A percentile compares a stretch with the other conserved stretches of the same genome.
Conservation (phyloP, 2,113 vertebrate species). For the Paramisgurnus dabryanus region DNA sequence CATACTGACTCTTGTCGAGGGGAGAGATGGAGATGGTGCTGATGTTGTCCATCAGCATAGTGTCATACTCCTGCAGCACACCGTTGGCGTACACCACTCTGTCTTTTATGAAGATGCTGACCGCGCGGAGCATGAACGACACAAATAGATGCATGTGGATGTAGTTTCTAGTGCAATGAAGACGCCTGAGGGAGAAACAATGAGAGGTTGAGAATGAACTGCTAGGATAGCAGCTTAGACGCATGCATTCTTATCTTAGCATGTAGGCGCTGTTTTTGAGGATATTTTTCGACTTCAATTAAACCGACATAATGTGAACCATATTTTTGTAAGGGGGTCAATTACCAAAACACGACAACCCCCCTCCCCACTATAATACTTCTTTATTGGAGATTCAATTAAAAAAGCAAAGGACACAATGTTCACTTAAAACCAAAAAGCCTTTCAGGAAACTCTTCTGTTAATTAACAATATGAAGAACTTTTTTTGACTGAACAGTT, state of each 20-base stretch:
- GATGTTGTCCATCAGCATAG: constrained; percentile 71
- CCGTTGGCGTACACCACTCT: constrained; percentile 76
- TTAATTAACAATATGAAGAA: neutral
- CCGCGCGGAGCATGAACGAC: constrained; percentile 87
- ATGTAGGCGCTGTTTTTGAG: too few relatives aligned
- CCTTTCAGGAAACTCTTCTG: neutral
- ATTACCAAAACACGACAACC: too few relatives aligned
- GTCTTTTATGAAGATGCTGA: constrained; percentile 88
- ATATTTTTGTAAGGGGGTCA: neutral
- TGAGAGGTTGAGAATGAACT: neutral
- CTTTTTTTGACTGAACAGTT: neutral
- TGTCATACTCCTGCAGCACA: constrained; percentile 77
- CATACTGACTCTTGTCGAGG: constrained; percentile 81
- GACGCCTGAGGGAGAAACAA: constrained; percentile 70
- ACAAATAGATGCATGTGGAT: constrained; percentile 91
- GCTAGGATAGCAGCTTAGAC: neutral
- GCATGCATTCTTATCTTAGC: too few relatives aligned
- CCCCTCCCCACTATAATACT: neutral
- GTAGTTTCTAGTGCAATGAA: constrained; percentile 90
- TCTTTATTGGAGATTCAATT: neutral
- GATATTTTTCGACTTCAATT: too few relatives aligned
- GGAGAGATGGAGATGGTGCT: constrained; percentile 61
- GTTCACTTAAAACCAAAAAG: neutral
- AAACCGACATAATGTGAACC: too few relatives aligned
- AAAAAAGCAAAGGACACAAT: neutral